These are phyloP conservation scores for Plagodis dolabraria DNA, from an alignment of 2,888 invertebrate genomes.

Conservation along the genomic window DNA sequence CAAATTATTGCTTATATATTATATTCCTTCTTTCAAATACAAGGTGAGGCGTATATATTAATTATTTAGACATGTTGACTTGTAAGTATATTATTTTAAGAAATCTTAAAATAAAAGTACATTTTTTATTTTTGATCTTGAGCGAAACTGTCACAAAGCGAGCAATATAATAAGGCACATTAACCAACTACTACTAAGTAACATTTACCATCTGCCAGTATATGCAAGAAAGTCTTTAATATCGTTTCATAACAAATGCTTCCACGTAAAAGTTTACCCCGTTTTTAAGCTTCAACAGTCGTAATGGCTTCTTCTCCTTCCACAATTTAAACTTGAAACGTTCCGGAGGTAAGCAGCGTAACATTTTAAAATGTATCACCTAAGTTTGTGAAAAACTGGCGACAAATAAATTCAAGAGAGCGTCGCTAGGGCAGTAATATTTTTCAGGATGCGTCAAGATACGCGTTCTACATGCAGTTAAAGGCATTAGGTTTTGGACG, in stretches of 20 bases:
- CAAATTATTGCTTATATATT: no score
- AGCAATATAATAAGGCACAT: no score
- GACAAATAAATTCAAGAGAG: constrained; percentile 30
- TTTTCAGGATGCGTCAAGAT: constrained; percentile 28
- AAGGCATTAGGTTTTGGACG: background rate
- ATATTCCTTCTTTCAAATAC: no score
- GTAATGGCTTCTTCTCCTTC: constrained; percentile 22
- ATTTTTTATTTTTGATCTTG: no score
- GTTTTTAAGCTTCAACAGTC: constrained; percentile 17
- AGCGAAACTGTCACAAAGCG: no score
- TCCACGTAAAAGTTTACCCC: constrained; percentile 9
- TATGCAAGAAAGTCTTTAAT: background rate
- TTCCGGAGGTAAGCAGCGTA: constrained; percentile 22
- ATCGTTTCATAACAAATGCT: background rate
- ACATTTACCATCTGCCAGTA: no score
- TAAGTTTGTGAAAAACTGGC: constrained; percentile 26
- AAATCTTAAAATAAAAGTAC: no score
- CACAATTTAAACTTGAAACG: constrained; percentile 25
- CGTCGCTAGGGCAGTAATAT: constrained; percentile 22
- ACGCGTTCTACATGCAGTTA: constrained; percentile 5
- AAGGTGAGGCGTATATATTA: no score
- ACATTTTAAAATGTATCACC: constrained; percentile 30
- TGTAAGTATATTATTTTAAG: no score
- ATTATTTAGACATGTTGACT: no score
- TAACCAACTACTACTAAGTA: no score